Base-by-base conservation (phyloP, 2,888 invertebrate genomes). In the Drymonia ruficornis region DNA sequence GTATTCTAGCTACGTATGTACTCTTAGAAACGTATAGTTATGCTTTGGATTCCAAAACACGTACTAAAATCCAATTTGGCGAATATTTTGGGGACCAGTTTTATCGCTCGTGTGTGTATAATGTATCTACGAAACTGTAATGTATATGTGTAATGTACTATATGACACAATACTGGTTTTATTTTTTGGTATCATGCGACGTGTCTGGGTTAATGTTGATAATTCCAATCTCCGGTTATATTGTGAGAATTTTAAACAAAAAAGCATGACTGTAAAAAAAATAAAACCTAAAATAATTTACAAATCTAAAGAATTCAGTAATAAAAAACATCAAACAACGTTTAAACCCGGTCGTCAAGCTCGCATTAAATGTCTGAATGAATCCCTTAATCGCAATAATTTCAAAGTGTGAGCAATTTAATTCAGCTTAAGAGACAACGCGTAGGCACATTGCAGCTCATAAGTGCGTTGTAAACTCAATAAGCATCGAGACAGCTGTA, bases 381-480 rank as follows among this genome's bases (percentile, higher is more conserved):
- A 80, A 77, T 73, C 74, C 46, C 74, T 76, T 78, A 81, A 76
- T 78, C 73, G 76, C 81, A 83, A 84, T 77, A 75, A 81, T 81
- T 83, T 81, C 80, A 83, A 81, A 78, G 82, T 83, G 78, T 81
- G 86, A 83, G 83, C 88, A 89, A 90, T 91, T 90, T 90, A 87
- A 90, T 89, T 87, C 89, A 86, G 84, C 84, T 87, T 87, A 84
- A 81, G 82, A 82, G 84, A 84, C 82, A 76, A 74, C 70, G 91
- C 86, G 89, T 90, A 84, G 91, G 90, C 83, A 80, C 83, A 85
- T 77, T 83, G 87, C 86, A 83, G 81, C 82, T 84, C 83, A 81
- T 89, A 86, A 90, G 84, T 87, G 89, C 81, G 89, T 86, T 89
- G 84, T 89, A 89, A 88, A 89, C 89, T 87, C 86, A 89, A 89